These are phyloP conservation scores for Actinopyga echinites DNA, from an alignment of 53 echinoderm and acorn worm genomes.

Conservation along the genomic window DNA sequence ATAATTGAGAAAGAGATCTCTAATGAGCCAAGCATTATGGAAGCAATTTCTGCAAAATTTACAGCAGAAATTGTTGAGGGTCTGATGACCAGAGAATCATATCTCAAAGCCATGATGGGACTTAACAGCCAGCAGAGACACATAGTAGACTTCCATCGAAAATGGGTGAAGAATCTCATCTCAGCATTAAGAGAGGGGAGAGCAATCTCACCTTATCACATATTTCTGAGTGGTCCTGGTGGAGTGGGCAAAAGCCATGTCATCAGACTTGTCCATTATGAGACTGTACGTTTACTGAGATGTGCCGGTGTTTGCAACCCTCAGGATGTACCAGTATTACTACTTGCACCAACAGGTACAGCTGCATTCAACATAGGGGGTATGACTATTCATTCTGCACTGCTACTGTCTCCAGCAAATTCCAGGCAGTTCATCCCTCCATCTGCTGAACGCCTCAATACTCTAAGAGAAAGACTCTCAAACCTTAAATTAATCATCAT, in stretches of 20 bases:
- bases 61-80: neutral
- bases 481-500: constrained; percentile 31
- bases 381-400: constrained; percentile 46
- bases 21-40: neutral
- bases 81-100: neutral
- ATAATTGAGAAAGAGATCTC: neutral
- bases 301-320: neutral
- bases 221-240: constrained; percentile 38
- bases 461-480: constrained; percentile 3
- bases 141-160: constrained; percentile 9
- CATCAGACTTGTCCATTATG: constrained; percentile 21
- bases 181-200: neutral
- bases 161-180: constrained; percentile 22
- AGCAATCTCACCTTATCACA: neutral
- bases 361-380: constrained; percentile 55
- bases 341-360: constrained; percentile 52
- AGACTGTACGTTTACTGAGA: constrained; percentile 7
- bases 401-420: constrained; percentile 24
- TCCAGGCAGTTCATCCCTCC: neutral
- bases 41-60: neutral
- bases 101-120: neutral
- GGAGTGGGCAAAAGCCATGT: constrained; percentile 39
- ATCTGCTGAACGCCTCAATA: constrained; percentile 19
- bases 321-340: neutral
- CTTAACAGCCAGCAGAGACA: constrained; percentile 25